Evolutionary conservation across 23 tunicate genomes (phyloP), one percentile per base, ranked within the genome.

Genomic region (Trididemnum clinides): DNA sequence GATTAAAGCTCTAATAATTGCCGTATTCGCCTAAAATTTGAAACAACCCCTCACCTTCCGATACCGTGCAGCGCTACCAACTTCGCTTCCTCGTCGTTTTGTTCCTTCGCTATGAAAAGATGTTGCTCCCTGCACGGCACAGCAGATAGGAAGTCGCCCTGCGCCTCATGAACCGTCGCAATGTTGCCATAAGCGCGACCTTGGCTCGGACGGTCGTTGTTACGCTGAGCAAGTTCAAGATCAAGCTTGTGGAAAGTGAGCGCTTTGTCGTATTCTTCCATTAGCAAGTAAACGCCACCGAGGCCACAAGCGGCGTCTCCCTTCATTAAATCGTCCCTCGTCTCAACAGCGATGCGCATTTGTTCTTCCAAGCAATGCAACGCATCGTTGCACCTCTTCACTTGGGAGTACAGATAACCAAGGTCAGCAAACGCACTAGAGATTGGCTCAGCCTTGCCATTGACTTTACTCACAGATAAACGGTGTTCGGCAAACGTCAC

Each of bases 161-260:
- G 50, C 0, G 77, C 71, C 54, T 93, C 98, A 59, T 84, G 85
- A 34, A 75, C 77, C 2, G 71, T 72, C 26, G 90, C 98, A 22
- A 93, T 65, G 87, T 93, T 88, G 1, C 88, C 88, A 50, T 79
- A 83, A 12, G 98, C 98, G n/a, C 98, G 79, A 6, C 98, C 98
- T 74, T 93, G 92, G 79, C 91, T 87, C 23, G 97, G 91, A 27
- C 71, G 57, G 89, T 87, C 89, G 37, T 83, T 38, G 71, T 65
- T 77, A 10, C 89, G 78, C 33, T 70, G 66, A 1, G 98, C 86
- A 1, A 93, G 80, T 51, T 93, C 89, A 36, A 93, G 65, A 49
- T 93, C 98, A n/a, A 93, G 78, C 34, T 88, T 78, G 50, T 93
- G 92, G 64, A 88, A 88, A 20, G 86, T 71, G 7, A 93, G 38